Conservation (phyloP, 2,113 vertebrate genomes). For the Colinus virginianus region DNA sequence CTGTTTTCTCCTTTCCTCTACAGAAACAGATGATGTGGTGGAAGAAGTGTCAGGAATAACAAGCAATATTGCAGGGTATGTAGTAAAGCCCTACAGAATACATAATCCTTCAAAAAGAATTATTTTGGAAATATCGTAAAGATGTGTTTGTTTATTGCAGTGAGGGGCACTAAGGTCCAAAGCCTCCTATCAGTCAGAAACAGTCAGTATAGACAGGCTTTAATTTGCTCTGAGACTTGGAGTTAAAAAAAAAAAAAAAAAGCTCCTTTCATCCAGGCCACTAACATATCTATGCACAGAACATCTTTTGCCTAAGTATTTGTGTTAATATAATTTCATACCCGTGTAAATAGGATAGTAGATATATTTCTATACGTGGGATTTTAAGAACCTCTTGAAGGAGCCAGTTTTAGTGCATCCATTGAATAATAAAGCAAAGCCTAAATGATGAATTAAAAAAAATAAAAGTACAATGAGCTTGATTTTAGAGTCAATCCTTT, state of each 20-base stretch:
- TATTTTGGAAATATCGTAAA: background rate
- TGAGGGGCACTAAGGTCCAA: background rate
- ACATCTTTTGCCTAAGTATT: constrained; percentile 9
- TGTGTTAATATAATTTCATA: background rate
- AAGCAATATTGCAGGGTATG: background rate
- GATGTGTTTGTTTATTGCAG: background rate
- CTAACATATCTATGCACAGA: background rate
- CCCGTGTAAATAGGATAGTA: background rate
- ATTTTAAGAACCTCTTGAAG: background rate
- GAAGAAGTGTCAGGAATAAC: background rate
- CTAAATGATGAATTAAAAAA: background rate
- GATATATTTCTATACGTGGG: background rate
- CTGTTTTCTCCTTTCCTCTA: background rate
- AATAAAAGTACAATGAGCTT: background rate
- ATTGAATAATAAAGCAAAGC: background rate
- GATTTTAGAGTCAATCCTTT: constrained; percentile 10
- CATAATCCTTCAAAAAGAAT: background rate
- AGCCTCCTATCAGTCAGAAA: constrained; percentile 31
- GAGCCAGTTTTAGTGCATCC: background rate
- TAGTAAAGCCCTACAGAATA: background rate
- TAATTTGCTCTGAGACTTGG: constrained; percentile 24
- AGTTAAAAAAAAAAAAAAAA: background rate
- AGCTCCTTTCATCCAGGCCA: background rate
- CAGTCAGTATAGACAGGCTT: background rate
- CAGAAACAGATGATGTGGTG: background rate